Base-by-base conservation (phyloP, 2,113 vertebrate genomes). In the Dendropsophus ebraccatus region DNA sequence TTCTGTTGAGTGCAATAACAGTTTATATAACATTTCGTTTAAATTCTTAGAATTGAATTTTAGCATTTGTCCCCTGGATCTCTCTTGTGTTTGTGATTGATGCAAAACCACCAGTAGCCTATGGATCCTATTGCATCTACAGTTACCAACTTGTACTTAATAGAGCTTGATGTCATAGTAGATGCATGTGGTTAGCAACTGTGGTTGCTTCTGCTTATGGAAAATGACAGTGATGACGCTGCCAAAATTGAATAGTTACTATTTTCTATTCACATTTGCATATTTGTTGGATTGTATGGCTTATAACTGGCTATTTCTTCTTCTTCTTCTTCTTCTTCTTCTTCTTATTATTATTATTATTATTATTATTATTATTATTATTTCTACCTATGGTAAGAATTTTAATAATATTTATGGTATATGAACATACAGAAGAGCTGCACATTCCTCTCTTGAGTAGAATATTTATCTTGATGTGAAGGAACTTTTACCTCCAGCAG, bases 401-500 rank as follows among this genome's bases (percentile, higher is more conserved):
- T 10, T 28, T 8, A 41, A 41, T 41, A 41, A 41, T 5, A 41
- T 41, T 41, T 8, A 41, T 70, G 67, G 67, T 4, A 0, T 70
- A 41, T 70, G 17, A 23, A 41, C 19, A 23, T 41, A 41, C 35
- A 69, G 32, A 70, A 41, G 17, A 70, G 32, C 67, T 37, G 6
- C 6, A 60, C 54, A 62, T 45, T 76, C 70, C n/a, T 49, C 30
- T 76, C 37, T 84, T 21, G 25, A 25, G 35, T 50, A 41, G 82
- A 45, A 56, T 73, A 76, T 84, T 35, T 74, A n/a, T 47, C 82
- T 76, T 76, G 17, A 23, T 74, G 17, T 62, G 37, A 56, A 60
- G 49, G 73, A 80, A 75, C 35, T 60, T 73, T 52, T 72, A 86
- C 58, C 77, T 80, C 77, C 75, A 77, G 49, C 73, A 83, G 41